Percentiles rank a stretch among this genome's conserved stretches.
phyloP scores from a whole-genome alignment of 2,888 invertebrate genomes.

The Leptinotarsa juncta region DNA sequence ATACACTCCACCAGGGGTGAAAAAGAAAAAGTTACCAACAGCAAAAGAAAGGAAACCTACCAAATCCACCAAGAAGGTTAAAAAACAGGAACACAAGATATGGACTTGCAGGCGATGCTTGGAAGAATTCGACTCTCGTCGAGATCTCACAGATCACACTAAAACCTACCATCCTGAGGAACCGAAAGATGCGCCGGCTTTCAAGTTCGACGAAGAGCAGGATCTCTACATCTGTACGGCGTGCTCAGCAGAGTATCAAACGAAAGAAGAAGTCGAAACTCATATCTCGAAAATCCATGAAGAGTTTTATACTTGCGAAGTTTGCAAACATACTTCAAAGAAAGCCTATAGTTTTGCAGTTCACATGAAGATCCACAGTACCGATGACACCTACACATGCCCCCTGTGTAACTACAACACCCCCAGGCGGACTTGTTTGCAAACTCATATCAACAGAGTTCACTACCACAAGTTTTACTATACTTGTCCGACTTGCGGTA shows the following conservation, averaged over 20 bases:
- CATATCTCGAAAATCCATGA: slow-evolving; percentile 54
- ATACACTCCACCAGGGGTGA: slow-evolving; percentile 41
- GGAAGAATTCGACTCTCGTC: slow-evolving; percentile 53
- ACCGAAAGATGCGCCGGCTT: slow-evolving; percentile 50
- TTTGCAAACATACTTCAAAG: slow-evolving; percentile 56
- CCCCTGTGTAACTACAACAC: slow-evolving; percentile 56
- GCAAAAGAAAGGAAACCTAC: slow-evolving; percentile 35
- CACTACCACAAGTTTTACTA: slow-evolving; percentile 67
- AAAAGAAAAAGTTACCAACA: slow-evolving; percentile 34
- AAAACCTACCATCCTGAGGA: slow-evolving; percentile 54
- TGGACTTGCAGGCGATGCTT: slow-evolving; percentile 58
- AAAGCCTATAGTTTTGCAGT: slow-evolving; percentile 58
- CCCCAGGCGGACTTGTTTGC: slow-evolving; percentile 57
- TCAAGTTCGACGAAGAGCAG: slow-evolving; percentile 55
- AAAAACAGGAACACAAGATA: slow-evolving; percentile 50
- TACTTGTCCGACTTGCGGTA: slow-evolving; percentile 67
- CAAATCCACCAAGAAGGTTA: slow-evolving; percentile 32
- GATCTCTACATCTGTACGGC: slow-evolving; percentile 56
- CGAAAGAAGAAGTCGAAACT: slow-evolving; percentile 53
- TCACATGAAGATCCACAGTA: slow-evolving; percentile 57
- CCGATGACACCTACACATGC: slow-evolving; percentile 52
- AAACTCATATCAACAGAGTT: slow-evolving; percentile 70
- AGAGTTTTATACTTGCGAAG: slow-evolving; percentile 60
- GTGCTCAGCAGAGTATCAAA: slow-evolving; percentile 56
- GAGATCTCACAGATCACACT: slow-evolving; percentile 55